Base-by-base conservation (phyloP, 2,888 invertebrate genomes). In the Sturmia bella region DNA sequence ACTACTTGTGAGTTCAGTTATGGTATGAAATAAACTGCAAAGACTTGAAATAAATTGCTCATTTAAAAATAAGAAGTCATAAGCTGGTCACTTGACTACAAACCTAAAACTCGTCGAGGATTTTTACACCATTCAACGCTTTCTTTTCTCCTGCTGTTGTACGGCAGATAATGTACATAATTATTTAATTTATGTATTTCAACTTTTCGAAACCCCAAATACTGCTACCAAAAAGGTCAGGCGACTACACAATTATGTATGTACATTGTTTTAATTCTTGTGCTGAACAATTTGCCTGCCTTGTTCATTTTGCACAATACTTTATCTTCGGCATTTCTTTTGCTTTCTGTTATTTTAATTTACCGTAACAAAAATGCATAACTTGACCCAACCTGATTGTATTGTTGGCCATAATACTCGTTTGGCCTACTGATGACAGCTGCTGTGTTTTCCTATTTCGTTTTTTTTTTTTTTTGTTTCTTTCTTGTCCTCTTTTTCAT, bases 381-480 rank as follows among this genome's bases (percentile, higher is more conserved):
- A 78, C 64, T 59, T 72, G 78, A 78, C 72, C 72, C 41, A 66
- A 78, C 54, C 78, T 72, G 59, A 59, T 52, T 72, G 50, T 66
- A 52, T 57, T 72, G 78, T 72, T 78, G 43, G 52, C 21, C 41
- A 37, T 54, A 37, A 63, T 41, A 12, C 6, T 24, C 52, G 21
- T 27, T 69, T 78, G 74, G 77, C 70, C 82, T 82, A 78, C 77
- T 78, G 70, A 82, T 82, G 82, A 78, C 78, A 78, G 69, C 78
- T 82, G 74, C 82, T 78, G 59, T 57, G 27, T 70, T 70, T 70
- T 32, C 32, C 9, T 7, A 43, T 70, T 27, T 41, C 32, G n/a
- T 54, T 15, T 43, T 50, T 6, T 75, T 54, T 7, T 76, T 59
- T 19, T n/a, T 21, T n/a, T 27, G 7, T 54, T 5, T 54, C 54